Conservation (phyloP, 1,140 invertebrate species). For the Mesaphorura yosii region DNA sequence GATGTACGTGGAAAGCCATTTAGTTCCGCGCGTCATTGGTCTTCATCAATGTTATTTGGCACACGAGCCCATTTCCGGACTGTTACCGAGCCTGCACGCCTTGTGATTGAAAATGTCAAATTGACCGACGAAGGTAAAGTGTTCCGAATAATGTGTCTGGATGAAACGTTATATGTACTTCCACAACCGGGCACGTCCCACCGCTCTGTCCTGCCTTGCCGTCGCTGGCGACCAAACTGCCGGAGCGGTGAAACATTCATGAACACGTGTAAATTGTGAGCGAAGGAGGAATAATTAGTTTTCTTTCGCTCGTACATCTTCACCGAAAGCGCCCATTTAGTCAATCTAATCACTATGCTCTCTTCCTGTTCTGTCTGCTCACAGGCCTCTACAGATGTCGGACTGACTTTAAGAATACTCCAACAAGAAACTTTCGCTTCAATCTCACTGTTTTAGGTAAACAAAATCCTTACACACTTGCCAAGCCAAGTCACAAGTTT, state of each 20-base stretch:
- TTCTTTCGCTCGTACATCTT: no score
- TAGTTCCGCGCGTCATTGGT: slow-evolving; percentile 63
- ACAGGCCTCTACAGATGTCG: slow-evolving; percentile 52
- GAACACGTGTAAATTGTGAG: no score
- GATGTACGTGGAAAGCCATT: slow-evolving; percentile 62
- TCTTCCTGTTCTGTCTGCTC: no score
- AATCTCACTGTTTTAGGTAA: slow-evolving; percentile 76
- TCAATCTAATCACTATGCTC: no score
- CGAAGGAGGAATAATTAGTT: no score
- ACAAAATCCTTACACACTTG: slow-evolving; percentile 30
- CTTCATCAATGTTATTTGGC: slow-evolving; percentile 62
- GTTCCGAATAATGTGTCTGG: slow-evolving; percentile 50
- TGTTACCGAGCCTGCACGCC: slow-evolving; percentile 42
- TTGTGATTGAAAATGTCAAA: slow-evolving; percentile 59
- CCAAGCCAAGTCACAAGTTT: not conserved
- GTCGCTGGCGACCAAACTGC: no score
- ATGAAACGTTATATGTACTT: slow-evolving; percentile 29
- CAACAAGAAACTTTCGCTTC: slow-evolving; percentile 68
- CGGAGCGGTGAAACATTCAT: no score
- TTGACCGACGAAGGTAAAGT: slow-evolving; percentile 61
- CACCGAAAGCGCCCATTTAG: no score
- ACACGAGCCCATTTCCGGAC: slow-evolving; percentile 57
- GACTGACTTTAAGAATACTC: slow-evolving; percentile 72
- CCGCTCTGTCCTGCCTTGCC: no score
- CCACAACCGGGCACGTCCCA: no score